Base-by-base conservation (phyloP, 2,888 invertebrate genomes). In the Flexamia atlantica region DNA sequence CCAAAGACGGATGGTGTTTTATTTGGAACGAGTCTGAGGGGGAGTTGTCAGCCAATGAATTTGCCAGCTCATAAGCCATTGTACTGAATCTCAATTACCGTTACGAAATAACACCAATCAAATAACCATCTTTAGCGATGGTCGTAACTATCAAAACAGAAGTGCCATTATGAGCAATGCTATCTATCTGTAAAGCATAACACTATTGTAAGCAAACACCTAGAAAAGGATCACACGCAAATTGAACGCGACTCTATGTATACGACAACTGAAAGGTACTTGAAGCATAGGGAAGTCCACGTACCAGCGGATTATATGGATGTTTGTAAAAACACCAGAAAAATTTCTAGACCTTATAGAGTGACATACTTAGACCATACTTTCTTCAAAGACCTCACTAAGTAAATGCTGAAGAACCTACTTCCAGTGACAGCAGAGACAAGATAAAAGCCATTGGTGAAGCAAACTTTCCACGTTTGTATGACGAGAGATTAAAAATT, bases 271-370 rank as follows among this genome's bases (percentile, higher is more conserved):
- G 46, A 82, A 46, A 40, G 82, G 7, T 50, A 82, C 10, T 30
- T 83, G 14, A 83, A 60, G 23, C 74, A 76, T 23, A 76, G 74
- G 42, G 76, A 74, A 57, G 60, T 83, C 60, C 23, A 76, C 42
- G 83, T 76, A 14, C 83, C 83, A 36, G 76, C 83, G 23, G 83
- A 83, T 64, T 83, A 76, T 30, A 60, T 83, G 28, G 60, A 74
- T 40, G 57, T 40, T 40, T 83, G 76, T 60, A 74, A 76, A 74
- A 83, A 83, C 32, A 36, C 83, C 20, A 74, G 83, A 36, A n/a
- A 20, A 28, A 76, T 12, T 60, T n/a, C n/a, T n/a, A 83, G 28
- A 25, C 76, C 76, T 23, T 83, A 76, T 23, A 76, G 40, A 76
- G 83, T 76, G 42, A 83, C 25, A 36, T 83, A 83, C 42, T 76